Conservation (phyloP, 2,797 vertebrate genomes). For the Gadopsis marmoratus region DNA sequence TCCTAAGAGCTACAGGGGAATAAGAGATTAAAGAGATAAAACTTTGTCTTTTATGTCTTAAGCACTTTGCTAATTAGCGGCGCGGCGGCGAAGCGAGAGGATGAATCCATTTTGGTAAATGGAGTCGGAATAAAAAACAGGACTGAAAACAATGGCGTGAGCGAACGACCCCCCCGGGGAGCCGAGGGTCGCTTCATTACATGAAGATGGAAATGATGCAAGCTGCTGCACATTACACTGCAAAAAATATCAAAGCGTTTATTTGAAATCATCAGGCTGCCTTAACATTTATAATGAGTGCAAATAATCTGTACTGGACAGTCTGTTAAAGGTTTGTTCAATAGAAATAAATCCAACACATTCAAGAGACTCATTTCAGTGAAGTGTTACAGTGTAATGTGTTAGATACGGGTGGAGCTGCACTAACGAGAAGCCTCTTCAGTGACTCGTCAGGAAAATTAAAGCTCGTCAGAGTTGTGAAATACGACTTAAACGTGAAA, state of each 20-base stretch:
- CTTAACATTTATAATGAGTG: background rate
- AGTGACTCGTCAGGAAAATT: too few relatives aligned
- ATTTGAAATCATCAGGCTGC: background rate
- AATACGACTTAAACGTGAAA: too few relatives aligned
- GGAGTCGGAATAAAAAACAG: constrained; percentile 46
- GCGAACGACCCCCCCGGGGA: constrained; percentile 48
- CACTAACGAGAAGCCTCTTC: too few relatives aligned
- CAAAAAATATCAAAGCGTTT: background rate
- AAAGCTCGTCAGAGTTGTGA: too few relatives aligned
- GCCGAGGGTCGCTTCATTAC: constrained; percentile 41
- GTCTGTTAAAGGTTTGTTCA: background rate
- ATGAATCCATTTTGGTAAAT: constrained; percentile 57
- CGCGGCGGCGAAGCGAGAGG: constrained; percentile 17
- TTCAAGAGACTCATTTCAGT: too few relatives aligned
- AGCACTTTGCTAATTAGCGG: constrained; percentile 71
- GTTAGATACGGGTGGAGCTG: too few relatives aligned
- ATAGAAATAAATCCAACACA: background rate
- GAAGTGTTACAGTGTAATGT: too few relatives aligned
- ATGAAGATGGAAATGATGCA: constrained; percentile 64
- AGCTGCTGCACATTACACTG: constrained; percentile 41
- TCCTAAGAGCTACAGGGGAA: constrained; percentile 60
- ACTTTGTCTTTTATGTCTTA: constrained; percentile 67
- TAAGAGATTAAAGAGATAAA: constrained; percentile 63
- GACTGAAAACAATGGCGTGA: constrained; percentile 47
- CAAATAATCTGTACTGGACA: background rate